Conservation (phyloP, 1,140 invertebrate genomes). For the Brachionus rotundiformis region DNA sequence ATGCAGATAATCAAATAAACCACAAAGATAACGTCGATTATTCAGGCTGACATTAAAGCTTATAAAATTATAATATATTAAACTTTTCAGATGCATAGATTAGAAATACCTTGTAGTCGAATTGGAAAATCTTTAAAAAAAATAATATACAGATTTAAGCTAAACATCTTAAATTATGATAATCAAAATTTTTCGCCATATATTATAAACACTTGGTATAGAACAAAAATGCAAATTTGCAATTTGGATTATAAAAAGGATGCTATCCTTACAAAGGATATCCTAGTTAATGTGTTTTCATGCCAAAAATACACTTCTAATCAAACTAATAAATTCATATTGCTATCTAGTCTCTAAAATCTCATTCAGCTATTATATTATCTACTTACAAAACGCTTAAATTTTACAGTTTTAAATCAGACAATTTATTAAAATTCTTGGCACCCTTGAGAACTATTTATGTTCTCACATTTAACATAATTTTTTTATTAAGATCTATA, state of each 20-base stretch:
- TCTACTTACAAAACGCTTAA: no score
- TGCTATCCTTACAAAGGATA: neutral
- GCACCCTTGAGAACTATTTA: neutral
- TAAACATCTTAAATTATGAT: constrained; percentile 12
- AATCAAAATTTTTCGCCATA: neutral
- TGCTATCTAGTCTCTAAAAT: neutral
- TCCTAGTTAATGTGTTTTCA: neutral
- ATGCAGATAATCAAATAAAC: neutral
- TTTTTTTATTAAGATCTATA: neutral
- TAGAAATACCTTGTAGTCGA: neutral
- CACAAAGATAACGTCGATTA: neutral
- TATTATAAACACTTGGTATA: neutral
- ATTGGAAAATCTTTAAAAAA: neutral
- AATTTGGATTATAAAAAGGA: neutral
- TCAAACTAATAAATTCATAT: neutral
- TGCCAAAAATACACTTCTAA: neutral
- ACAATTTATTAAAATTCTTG: neutral
- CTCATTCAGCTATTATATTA: no score
- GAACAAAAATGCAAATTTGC: neutral
- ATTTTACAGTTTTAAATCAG: no score
- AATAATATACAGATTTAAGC: neutral
- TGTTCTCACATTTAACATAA: neutral
- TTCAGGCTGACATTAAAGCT: neutral
- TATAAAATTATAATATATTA: constrained; percentile 18
- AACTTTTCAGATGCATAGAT: neutral